phyloP scores from a whole-genome alignment of 2,888 invertebrate genomes.

The Azorinus chamasolen region DNA sequence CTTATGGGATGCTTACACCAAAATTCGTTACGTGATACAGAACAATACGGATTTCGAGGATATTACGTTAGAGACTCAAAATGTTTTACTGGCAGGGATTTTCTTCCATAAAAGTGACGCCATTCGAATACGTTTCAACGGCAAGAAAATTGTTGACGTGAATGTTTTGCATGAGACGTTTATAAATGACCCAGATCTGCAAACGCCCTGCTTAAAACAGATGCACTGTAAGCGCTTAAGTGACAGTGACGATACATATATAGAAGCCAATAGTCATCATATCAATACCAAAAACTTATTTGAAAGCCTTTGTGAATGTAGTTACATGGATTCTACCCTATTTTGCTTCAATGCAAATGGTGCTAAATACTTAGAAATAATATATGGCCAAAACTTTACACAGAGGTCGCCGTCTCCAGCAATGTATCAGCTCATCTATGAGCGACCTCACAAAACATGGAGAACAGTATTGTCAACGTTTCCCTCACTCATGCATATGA shows the following conservation, averaged over 20 bases:
- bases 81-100: constrained; percentile 2
- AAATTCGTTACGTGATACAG: not conserved
- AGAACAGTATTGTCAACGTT: not conserved
- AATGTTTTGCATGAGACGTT: constrained; percentile 22
- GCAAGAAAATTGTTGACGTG: constrained; percentile 10
- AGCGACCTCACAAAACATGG: constrained; percentile 6
- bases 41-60: constrained; percentile 1
- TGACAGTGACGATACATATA: not conserved
- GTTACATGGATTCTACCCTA: constrained; percentile 7
- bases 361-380: constrained; percentile 7
- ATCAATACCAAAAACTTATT: constrained; percentile 3
- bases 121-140: constrained; percentile 5
- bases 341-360: constrained; percentile 5
- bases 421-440: constrained; percentile 2
- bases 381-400: constrained; percentile 12
- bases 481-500: too few relatives aligned
- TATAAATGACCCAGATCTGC: constrained; percentile 14
- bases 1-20: constrained; percentile 4
- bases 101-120: constrained; percentile 9
- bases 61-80: constrained; percentile 3
- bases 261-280: not conserved
- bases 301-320: constrained; percentile 12
- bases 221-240: not conserved
- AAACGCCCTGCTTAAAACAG: constrained; percentile 17
- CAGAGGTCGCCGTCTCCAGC: not conserved